phyloP scores from a whole-genome alignment of 2,113 vertebrate genomes.

The Aramus guarauna region DNA sequence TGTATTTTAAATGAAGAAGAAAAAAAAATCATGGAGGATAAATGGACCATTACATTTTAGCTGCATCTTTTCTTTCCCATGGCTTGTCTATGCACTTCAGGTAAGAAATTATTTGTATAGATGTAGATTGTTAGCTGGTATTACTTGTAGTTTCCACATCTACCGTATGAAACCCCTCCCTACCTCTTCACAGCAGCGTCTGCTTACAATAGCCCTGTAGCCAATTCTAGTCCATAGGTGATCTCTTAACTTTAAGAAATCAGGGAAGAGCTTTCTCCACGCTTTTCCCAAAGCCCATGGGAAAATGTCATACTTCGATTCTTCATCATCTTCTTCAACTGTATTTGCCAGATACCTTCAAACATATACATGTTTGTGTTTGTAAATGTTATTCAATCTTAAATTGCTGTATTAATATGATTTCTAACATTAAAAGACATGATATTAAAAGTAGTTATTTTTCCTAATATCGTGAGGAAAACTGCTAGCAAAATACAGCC shows the following conservation, averaged over 20 bases:
- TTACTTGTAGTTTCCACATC: neutral
- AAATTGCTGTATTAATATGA: neutral
- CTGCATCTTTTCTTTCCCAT: neutral
- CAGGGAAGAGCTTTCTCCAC: constrained; percentile 87
- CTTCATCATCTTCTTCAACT: constrained; percentile 96
- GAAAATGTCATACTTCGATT: constrained; percentile 94
- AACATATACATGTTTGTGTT: constrained; percentile 12
- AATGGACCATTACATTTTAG: neutral
- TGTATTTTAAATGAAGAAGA: neutral
- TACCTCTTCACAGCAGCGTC: constrained; percentile 95
- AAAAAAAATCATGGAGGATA: neutral
- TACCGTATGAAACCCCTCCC: constrained; percentile 14
- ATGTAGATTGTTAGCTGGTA: neutral
- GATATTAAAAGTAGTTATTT: neutral
- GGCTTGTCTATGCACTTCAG: neutral
- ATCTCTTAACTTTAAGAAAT: constrained; percentile 89
- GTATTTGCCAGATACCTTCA: constrained; percentile 95
- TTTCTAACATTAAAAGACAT: neutral
- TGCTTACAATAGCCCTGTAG: constrained; percentile 92
- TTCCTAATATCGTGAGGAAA: neutral
- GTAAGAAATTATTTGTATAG: neutral
- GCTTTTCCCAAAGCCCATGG: constrained; percentile 93
- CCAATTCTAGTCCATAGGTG: constrained; percentile 89
- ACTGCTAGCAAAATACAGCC: neutral
- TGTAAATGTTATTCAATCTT: neutral